Evolutionary conservation across 2,888 invertebrate genomes (phyloP).

Genomic region (Stenodera caucasica): DNA sequence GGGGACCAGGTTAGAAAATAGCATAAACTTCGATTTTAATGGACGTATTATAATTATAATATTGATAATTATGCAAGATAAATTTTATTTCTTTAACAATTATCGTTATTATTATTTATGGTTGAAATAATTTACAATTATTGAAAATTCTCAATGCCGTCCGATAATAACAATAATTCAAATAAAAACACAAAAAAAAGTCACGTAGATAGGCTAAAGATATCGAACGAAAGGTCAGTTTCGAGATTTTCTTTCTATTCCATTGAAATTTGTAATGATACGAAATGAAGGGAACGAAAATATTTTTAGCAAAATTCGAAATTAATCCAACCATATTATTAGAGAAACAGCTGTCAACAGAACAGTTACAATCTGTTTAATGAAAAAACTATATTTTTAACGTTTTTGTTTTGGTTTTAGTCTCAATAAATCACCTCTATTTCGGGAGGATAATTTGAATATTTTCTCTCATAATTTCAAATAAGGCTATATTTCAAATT

Average conservation of each 20-base stretch:
- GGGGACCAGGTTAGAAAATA: neutral
- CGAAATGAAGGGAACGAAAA: neutral
- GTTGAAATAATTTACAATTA: slow-evolving; percentile 14
- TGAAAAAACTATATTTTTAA: neutral
- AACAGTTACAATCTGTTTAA: neutral
- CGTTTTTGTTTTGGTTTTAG: neutral
- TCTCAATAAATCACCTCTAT: neutral
- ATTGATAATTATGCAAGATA: slow-evolving; percentile 5
- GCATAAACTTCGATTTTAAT: neutral
- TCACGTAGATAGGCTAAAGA: neutral
- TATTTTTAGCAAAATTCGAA: neutral
- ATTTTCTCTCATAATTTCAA: too few relatives aligned
- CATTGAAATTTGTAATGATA: neutral
- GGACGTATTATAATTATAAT: slow-evolving; percentile 1
- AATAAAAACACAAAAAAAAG: neutral
- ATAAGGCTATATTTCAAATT: too few relatives aligned
- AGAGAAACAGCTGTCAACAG: neutral
- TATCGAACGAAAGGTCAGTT: neutral
- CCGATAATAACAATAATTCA: slow-evolving; percentile 24
- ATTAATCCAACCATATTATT: neutral
- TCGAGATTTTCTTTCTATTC: neutral
- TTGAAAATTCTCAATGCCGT: slow-evolving; percentile 23
- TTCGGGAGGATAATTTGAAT: too few relatives aligned
- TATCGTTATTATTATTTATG: slow-evolving; percentile 13
- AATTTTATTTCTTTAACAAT: neutral